Percentiles rank a stretch among this genome's conserved stretches.
Evolutionary conservation across 2,113 vertebrate species (phyloP).

Genomic region (Syrmaticus mikado): DNA sequence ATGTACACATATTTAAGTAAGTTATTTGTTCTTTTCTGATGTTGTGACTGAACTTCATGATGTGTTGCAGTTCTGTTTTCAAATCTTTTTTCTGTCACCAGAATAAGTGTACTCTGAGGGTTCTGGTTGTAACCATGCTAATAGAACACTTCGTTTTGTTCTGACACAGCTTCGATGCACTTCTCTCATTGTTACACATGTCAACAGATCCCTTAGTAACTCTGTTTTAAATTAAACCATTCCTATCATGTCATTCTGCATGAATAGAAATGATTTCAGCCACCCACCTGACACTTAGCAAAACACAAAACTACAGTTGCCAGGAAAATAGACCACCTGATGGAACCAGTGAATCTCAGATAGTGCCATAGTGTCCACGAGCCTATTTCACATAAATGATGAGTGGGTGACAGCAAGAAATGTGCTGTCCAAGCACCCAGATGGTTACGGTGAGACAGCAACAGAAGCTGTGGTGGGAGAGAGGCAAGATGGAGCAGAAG

Average conservation of each 20-base stretch:
- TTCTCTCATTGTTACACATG: neutral
- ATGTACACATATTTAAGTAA: neutral
- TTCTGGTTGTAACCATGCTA: neutral
- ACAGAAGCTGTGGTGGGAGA: neutral
- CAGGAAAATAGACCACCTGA: neutral
- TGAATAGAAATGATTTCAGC: neutral
- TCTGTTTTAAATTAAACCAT: neutral
- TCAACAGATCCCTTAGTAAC: neutral
- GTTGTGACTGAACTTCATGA: neutral
- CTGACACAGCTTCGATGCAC: neutral
- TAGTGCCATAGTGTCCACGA: neutral
- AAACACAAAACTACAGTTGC: neutral
- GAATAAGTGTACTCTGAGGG: neutral
- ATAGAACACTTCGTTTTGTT: neutral
- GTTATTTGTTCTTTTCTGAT: neutral
- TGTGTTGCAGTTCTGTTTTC: neutral
- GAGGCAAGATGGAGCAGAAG: neutral
- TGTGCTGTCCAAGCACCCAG: neutral
- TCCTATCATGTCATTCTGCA: neutral
- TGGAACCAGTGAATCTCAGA: neutral
- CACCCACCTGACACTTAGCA: neutral
- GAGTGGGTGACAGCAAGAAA: neutral
- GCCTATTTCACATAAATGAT: neutral
- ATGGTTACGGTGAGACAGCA: neutral
- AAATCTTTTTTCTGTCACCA: neutral